phyloP scores from a whole-genome alignment of 2,888 invertebrate genomes.

The Agrotis exclamationis region DNA sequence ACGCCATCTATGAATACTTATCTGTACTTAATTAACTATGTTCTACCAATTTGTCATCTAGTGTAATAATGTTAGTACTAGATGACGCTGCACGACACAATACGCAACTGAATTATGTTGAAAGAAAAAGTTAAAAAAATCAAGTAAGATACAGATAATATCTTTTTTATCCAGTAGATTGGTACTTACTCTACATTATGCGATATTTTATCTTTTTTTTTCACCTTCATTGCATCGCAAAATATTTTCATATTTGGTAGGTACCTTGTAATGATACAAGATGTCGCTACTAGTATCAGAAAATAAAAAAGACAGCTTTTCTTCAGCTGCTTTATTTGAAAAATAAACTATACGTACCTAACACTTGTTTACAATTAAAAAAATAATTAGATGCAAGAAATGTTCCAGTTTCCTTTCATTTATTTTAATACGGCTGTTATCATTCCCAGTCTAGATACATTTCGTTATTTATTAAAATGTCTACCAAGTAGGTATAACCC shows the following conservation, averaged over 20 bases:
- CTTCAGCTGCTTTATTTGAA: no score
- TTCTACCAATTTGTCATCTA: neutral
- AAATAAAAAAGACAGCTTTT: neutral
- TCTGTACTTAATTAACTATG: neutral
- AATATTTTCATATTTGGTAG: no score
- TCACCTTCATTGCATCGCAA: neutral
- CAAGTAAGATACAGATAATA: no score
- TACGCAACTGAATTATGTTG: neutral
- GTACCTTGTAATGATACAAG: constrained; percentile 12
- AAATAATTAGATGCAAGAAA: no score
- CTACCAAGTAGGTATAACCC: no score
- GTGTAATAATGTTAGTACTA: neutral
- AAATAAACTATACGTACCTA: no score
- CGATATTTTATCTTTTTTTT: no score
- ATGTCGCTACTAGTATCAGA: constrained; percentile 41
- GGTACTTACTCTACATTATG: no score
- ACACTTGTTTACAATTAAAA: no score
- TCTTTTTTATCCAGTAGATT: no score
- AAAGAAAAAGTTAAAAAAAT: no score
- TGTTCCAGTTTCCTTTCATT: neutral
- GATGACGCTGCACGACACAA: constrained; percentile 26
- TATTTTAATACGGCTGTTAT: neutral
- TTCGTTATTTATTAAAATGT: neutral
- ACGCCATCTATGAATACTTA: constrained; percentile 31
- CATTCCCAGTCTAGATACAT: constrained; percentile 8